A percentile compares a stretch with the other conserved stretches of the same genome.
Evolutionary conservation across 2,888 invertebrate genomes (phyloP).

Genomic region (Epirrita christyi): DNA sequence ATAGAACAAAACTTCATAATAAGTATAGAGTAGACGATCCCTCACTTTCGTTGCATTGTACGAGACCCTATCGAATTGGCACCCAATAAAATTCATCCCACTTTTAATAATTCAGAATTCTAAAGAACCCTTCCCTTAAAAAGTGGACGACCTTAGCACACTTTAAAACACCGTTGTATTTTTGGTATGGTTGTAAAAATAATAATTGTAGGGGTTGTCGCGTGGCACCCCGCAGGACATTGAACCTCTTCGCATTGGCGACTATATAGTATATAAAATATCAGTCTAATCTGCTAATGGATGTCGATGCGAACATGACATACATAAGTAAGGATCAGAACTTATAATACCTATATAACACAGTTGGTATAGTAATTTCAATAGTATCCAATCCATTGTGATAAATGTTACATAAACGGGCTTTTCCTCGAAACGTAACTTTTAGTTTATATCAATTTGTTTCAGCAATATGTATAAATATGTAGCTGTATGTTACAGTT

Average conservation of each 20-base stretch:
- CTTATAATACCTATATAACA: too few species aligned
- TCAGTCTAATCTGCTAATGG: conserved; percentile 32
- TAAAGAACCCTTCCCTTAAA: conserved; percentile 52
- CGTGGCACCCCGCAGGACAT: conserved; percentile 67
- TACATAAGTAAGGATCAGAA: conserved; percentile 7
- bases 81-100: conserved; percentile 54
- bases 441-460: too few species aligned
- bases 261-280: too few species aligned
- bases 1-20: conserved; percentile 2
- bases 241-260: conserved; percentile 58
- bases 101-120: conserved; percentile 47
- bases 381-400: conserved; percentile 5
- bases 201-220: conserved; percentile 64
- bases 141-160: conserved; percentile 71
- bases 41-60: conserved; percentile 29
- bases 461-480: too few species aligned
- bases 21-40: conserved; percentile 7
- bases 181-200: conserved; percentile 61
- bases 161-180: conserved; percentile 54
- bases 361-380: background rate
- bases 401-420: too few species aligned
- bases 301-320: conserved; percentile 20
- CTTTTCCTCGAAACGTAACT: too few species aligned
- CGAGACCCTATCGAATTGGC: conserved; percentile 47
- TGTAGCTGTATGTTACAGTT: too few species aligned